Base-by-base conservation (phyloP, 2,888 invertebrate genomes). In the Lasioglossum figueresi region DNA sequence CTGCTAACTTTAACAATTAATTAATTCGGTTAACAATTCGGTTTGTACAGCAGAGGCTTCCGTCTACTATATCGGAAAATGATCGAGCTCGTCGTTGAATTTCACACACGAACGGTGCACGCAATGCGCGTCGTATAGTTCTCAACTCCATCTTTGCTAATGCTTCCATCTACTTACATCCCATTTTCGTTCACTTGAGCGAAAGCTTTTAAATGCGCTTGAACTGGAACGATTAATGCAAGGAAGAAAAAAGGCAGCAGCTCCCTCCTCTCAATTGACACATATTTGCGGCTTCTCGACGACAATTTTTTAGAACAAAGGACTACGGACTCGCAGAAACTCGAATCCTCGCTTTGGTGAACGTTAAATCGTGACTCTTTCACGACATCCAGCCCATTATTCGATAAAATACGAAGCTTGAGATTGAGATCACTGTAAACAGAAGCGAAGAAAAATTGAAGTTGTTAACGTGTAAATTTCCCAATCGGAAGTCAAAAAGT, bases 21-120 rank as follows among this genome's bases (percentile, higher is more conserved):
- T 31, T 66, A 43, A 66, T 37, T 19, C 34, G 8, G 19, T 37
- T 66, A 10, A 66, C 19, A 66, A 34, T 66, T n/a, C n/a, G 19
- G 34, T 66, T 66, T 8, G 34, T 1, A 19, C 8, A 37, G 2
- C 19, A 19, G 66, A 66, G 16, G 16, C 19, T 66, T 16, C 6
- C 3, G 10, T 2, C 23, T 8, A 37, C 8, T 59, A n/a, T 37
- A 75, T 59, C 56, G 40, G 5, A 37, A 27, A 43, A 10, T 48
- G 34, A 43, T 27, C 59, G 16, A 6, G 59, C 76, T 84, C 78
- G 73, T 82, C 80, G 82, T 45, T 8, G 43, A 40, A 78, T 78
- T 86, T 80, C 56, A 82, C 84, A 71, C 84, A 72, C 43, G 75
- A 78, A 70, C 16, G 59, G 34, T 14, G 6, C 81, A 77, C 77